A percentile compares a stretch with the other conserved stretches of the same genome.
These are phyloP conservation scores for Stigmatopora argus DNA, from an alignment of 2,113 vertebrate genomes.

Conservation along the genomic window DNA sequence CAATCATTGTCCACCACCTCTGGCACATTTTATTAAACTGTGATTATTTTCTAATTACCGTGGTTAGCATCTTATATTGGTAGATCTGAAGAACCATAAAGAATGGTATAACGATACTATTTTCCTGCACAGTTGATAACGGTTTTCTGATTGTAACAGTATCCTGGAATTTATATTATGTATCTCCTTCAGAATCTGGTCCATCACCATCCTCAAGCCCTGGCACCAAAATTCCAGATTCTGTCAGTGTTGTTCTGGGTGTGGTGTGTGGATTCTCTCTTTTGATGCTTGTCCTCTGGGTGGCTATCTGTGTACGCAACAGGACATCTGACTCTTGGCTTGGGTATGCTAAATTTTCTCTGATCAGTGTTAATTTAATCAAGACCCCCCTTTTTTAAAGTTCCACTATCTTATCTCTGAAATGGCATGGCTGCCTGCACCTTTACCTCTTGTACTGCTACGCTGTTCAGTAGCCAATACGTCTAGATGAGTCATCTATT, in stretches of 20 bases:
- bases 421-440: not conserved
- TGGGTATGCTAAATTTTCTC: constrained; percentile 68
- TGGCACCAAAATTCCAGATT: constrained; percentile 57
- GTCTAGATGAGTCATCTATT: constrained; percentile 7
- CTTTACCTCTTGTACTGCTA: not conserved
- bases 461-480: not conserved
- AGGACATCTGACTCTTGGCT: constrained; percentile 72
- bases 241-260: constrained; percentile 70
- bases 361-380: constrained; percentile 9
- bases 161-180: no score
- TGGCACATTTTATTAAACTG: no score
- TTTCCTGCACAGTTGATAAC: no score
- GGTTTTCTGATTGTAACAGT: no score
- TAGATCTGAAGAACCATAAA: no score
- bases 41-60: no score
- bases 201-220: constrained; percentile 73
- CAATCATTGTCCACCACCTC: no score
- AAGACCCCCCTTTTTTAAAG: not conserved
- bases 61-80: no score
- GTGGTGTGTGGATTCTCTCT: constrained; percentile 72
- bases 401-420: constrained; percentile 10
- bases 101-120: no score
- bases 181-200: constrained; percentile 31
- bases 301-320: constrained; percentile 68
- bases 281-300: constrained; percentile 72